Evolutionary conservation across 1,140 invertebrate species (phyloP), one percentile per base, ranked within the genome.

Genomic region (Aphelenchoides avenae): DNA sequence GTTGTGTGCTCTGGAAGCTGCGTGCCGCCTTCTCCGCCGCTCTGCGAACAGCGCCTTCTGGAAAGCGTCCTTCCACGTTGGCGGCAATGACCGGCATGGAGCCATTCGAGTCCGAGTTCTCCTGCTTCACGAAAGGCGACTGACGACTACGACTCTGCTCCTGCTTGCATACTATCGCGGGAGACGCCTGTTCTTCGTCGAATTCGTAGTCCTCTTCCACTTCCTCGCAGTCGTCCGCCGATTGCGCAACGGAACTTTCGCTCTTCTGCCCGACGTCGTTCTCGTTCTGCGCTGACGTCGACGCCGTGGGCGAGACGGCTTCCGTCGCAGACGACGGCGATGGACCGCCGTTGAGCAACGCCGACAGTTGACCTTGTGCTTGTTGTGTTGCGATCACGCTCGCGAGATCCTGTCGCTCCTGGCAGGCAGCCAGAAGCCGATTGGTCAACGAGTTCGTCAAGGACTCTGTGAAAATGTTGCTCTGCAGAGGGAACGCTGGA

Each of bases 1-100:
- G 73, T 39, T 75, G 73, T 7, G 74, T 77, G 42, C 59, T 63
- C 36, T 77, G 71, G 42, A 75, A 77, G 36, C 57, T 66, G 22
- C 73, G 49, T 31, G 71, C 66, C 5, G 74, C 74, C 43, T 75
- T 75, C 27, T 75, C 73, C 3, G 73, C 73, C 6, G 73, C 73
- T 55, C 73, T 51, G 36, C 64, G 57, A 18, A 75, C 71, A 9
- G 73, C 73, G 18, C 73, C 73, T 34, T 75, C 68, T 7, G 74
- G 74, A 30, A 75, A 77, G 24, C 58, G 63, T 6, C 51, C 42
- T 46, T 76, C 71, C 20, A 68, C 33, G 18, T 13, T 39, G n/a
- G 34, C 52, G 33, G 47, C 3, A 30, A 18, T 5, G 29, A 53
- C 46, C 42, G 30, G 39, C 29, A 33, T 63, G 36, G 52, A 52